A percentile compares a stretch with the other conserved stretches of the same genome.
Conservation (phyloP, 1,140 invertebrate species). For the Ectropis grisescens region DNA sequence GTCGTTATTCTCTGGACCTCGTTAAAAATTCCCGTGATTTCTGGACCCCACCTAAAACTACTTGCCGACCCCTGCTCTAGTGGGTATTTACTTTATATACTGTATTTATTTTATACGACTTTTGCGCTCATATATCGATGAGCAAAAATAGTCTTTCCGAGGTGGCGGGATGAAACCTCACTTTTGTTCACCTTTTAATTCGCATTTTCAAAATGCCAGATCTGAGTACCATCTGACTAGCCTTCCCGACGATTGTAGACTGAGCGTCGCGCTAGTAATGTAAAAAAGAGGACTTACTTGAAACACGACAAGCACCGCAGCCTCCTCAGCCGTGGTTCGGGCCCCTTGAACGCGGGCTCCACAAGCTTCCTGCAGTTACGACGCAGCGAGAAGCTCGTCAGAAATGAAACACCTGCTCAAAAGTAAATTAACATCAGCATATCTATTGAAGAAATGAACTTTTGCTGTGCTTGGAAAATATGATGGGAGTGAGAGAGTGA, state of each 20-base stretch:
- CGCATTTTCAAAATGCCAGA: neutral
- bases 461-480: neutral
- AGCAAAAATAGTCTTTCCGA: no score
- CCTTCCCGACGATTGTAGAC: no score
- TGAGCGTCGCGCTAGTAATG: no score
- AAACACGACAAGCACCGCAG: constrained; percentile 14
- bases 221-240: no score
- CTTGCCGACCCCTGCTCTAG: no score
- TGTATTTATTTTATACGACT: no score
- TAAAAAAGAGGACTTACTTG: constrained; percentile 14
- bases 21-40: no score
- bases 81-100: no score
- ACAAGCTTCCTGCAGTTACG: constrained; percentile 17
- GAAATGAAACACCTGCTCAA: constrained; percentile 8
- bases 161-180: neutral
- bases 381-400: constrained; percentile 14
- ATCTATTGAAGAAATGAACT: neutral
- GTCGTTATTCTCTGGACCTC: no score
- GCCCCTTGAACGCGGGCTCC: constrained; percentile 1
- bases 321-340: constrained; percentile 6
- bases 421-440: neutral
- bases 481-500: no score
- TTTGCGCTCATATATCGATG: no score
- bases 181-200: neutral
- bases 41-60: no score